Evolutionary conservation across 23 tunicate species (phyloP).

Genomic region (Ascidia mentula): DNA sequence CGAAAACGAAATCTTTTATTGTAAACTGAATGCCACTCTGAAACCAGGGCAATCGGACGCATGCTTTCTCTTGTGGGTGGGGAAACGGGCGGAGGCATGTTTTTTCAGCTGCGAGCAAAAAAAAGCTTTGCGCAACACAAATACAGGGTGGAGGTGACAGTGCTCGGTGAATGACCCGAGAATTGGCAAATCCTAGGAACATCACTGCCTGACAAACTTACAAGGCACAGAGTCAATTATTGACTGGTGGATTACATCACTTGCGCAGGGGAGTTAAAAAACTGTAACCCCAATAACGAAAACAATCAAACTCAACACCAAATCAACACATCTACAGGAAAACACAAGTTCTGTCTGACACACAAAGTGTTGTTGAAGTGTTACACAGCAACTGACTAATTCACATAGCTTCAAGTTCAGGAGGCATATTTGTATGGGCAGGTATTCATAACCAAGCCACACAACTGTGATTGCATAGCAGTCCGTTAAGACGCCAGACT

Average conservation of each 20-base stretch:
- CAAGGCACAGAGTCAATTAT: no score
- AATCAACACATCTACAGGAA: slow-evolving; percentile 3
- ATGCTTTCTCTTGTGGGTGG: no score
- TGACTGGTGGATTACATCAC: no score
- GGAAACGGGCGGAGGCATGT: not conserved
- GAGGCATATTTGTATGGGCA: not conserved
- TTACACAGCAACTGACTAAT: not conserved
- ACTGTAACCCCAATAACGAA: no score
- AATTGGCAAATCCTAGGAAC: no score
- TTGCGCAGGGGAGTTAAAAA: no score
- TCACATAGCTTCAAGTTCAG: not conserved
- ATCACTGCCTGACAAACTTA: no score
- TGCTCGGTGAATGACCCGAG: no score
- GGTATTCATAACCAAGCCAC: no score
- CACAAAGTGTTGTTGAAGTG: not conserved
- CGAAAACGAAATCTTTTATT: slow-evolving; percentile 2
- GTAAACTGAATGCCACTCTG: slow-evolving; percentile 1
- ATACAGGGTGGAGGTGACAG: slow-evolving; percentile 2
- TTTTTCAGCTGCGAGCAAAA: not conserved
- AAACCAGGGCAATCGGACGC: slow-evolving; percentile 13
- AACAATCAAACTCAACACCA: slow-evolving; percentile 4
- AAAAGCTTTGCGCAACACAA: not conserved
- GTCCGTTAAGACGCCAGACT: no score
- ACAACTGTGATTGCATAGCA: not conserved
- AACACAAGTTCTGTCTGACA: not conserved